Base-by-base conservation (phyloP, 2,888 invertebrate species). In the Cloeon dipterum region DNA sequence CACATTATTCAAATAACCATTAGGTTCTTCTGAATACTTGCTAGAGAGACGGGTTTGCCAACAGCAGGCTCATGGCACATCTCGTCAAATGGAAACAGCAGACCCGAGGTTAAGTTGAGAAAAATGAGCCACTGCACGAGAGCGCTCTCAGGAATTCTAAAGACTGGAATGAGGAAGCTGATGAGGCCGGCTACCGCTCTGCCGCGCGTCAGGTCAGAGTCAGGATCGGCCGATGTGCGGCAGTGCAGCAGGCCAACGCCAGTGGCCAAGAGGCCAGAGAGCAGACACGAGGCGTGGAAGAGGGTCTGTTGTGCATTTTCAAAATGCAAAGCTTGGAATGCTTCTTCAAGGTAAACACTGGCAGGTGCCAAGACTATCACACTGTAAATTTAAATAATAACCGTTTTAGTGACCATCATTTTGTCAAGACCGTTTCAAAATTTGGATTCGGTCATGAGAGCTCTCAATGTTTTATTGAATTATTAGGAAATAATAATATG, bases 291-390 rank as follows among this genome's bases (percentile, higher is more conserved):
- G 4, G 43, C 39, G 33, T 45, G 43, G 40, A 50, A 50, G 29
- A 45, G 42, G 16, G 45, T 39, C 18, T 47, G 46, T 10, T 42
- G 39, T 1, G 42, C 43, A 39, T 47, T 44, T n/a, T 47, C 46
- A 35, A 49, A 49, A 13, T 46, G 44, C 7, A 48, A 44, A 10
- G 46, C 48, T 11, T 45, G 44, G 41, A 49, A 48, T 5, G 49
- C 49, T 40, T 49, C 50, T 32, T 49, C 49, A 40, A 50, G 40
- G 40, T 49, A 49, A 19, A 50, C 38, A 19, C 47, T 47, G 10
- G 47, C 44, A 5, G 50, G 50, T 13, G 49, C 48, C 35, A 50
- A 41, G 11, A 49, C 42, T 5, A 50, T 38, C 18, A 50, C 46
- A 36, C 49, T 44, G 36, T 20, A 39, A 34, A 14, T n/a, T n/a